Evolutionary conservation across 2,113 vertebrate species (phyloP).

Genomic region (Lophochroa leadbeateri): DNA sequence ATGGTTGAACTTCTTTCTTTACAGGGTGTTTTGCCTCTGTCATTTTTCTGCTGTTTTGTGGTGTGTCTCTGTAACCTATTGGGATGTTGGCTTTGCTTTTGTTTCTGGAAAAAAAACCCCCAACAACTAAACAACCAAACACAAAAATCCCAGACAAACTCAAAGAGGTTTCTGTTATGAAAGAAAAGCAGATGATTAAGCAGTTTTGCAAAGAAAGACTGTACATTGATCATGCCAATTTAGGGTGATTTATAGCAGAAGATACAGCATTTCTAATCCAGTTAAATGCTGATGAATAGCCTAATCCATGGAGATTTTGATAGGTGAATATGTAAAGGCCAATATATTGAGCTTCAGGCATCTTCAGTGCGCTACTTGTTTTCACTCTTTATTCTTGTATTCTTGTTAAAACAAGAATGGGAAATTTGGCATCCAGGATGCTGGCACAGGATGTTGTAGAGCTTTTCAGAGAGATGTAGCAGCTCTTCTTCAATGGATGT

Average conservation of each 20-base stretch:
- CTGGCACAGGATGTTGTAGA: neutral
- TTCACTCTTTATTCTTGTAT: neutral
- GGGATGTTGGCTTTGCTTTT: neutral
- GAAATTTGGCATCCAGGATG: rapidly evolving
- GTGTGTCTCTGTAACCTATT: neutral
- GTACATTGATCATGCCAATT: neutral
- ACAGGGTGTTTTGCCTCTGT: neutral
- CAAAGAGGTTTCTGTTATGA: neutral
- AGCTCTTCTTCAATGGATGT: neutral
- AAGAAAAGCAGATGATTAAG: neutral
- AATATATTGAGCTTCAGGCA: neutral
- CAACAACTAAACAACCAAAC: neutral
- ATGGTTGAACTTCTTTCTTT: neutral
- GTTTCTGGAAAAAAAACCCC: neutral
- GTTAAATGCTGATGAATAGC: neutral
- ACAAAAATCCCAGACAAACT: neutral
- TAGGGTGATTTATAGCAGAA: neutral
- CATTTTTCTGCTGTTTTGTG: neutral
- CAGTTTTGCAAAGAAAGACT: neutral
- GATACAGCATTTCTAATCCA: neutral
- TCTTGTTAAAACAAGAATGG: neutral
- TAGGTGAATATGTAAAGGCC: neutral
- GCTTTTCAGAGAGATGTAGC: neutral
- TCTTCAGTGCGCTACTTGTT: neutral
- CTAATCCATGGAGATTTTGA: neutral